These are phyloP conservation scores for Tipula confusa DNA, from an alignment of 2,888 invertebrate species.

Conservation along the genomic window DNA sequence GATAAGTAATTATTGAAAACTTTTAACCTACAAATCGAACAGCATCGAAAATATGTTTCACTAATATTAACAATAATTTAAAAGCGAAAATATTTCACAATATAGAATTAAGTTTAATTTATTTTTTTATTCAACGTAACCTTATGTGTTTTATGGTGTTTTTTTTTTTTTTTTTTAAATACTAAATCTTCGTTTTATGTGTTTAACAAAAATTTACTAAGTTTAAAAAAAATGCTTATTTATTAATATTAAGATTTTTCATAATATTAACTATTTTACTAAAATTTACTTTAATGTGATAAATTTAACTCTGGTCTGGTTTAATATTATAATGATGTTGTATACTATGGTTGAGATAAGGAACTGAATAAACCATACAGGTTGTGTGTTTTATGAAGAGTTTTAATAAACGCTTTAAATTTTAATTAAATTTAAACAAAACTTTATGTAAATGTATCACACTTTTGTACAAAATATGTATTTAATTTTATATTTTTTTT, in stretches of 20 bases:
- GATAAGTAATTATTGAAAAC: background rate
- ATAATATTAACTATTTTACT: background rate
- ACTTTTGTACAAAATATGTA: background rate
- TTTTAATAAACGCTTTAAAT: background rate
- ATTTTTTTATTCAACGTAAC: background rate
- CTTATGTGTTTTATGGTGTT: background rate
- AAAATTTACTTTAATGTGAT: background rate
- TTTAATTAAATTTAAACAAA: background rate
- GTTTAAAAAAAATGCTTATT: background rate
- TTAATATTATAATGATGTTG: background rate
- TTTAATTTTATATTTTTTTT: background rate
- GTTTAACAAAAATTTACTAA: background rate
- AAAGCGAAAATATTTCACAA: conserved; percentile 9
- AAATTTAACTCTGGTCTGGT: background rate
- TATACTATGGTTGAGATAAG: background rate
- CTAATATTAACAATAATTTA: background rate
- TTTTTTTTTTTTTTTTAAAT: background rate
- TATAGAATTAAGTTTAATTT: background rate
- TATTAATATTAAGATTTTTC: background rate
- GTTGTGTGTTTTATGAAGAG: background rate
- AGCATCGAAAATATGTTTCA: background rate
- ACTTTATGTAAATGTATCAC: background rate
- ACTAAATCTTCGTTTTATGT: background rate
- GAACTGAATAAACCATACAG: background rate
- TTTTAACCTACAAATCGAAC: background rate